Evolutionary conservation across 2,113 vertebrate genomes (phyloP).

Genomic region (Corythoichthys intestinalis): DNA sequence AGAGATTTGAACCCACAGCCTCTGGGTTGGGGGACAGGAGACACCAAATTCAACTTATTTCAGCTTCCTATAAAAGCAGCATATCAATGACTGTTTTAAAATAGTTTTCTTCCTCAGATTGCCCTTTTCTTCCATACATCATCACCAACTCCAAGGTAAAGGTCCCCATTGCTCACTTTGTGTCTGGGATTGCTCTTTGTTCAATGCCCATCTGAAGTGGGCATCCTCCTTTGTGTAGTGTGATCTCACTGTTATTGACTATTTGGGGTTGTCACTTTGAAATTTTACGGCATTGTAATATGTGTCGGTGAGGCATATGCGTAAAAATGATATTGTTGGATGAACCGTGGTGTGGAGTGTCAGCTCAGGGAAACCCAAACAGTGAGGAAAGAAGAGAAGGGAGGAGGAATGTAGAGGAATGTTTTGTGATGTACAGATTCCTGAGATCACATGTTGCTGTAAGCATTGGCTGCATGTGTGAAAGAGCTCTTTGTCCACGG

Average conservation of each 20-base stretch:
- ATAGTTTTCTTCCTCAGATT: neutral
- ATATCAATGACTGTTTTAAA: too few species aligned
- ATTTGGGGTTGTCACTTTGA: too few species aligned
- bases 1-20: too few species aligned
- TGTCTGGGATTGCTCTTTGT: slow-evolving; percentile 1
- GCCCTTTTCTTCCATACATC: neutral
- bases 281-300: neutral
- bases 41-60: too few species aligned
- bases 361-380: slow-evolving; percentile 27
- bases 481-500: slow-evolving; percentile 73
- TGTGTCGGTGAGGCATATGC: neutral
- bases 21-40: too few species aligned
- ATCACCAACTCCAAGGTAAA: neutral
- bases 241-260: neutral
- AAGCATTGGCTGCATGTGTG: slow-evolving; percentile 62
- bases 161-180: neutral
- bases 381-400: slow-evolving; percentile 22
- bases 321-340: slow-evolving; percentile 17
- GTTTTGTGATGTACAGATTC: slow-evolving; percentile 67
- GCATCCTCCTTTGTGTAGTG: neutral
- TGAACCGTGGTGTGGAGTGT: slow-evolving; percentile 26
- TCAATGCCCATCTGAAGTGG: neutral
- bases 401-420: slow-evolving; percentile 46
- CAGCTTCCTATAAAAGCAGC: too few species aligned
- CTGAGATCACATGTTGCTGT: slow-evolving; percentile 65